Percentiles rank a stretch among this genome's conserved stretches.
These are phyloP conservation scores for Oxyteleia sp. DNA, from an alignment of 2,888 invertebrate genomes.

Conservation along the genomic window DNA sequence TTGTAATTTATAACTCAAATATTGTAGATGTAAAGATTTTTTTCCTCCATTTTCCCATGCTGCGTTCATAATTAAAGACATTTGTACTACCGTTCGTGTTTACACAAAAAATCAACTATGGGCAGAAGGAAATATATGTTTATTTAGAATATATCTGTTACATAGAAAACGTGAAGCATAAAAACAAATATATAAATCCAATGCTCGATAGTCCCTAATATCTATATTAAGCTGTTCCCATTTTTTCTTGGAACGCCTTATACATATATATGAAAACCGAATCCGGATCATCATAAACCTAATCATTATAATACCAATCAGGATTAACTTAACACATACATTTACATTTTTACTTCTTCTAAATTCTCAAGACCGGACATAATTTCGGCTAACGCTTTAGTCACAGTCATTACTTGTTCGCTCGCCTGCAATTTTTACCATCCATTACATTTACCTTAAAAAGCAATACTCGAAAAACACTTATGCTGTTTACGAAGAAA, in stretches of 20 bases:
- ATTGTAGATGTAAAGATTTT: constrained; percentile 16
- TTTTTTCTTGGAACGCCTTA: background rate
- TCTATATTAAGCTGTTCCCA: constrained; percentile 6
- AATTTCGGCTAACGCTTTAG: too few species aligned
- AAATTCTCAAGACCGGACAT: too few species aligned
- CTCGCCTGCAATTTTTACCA: background rate
- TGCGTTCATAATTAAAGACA: constrained; percentile 5
- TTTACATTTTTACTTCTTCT: background rate
- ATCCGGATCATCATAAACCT: background rate
- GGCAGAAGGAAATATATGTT: constrained; percentile 18
- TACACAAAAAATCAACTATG: constrained; percentile 1
- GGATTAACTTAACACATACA: background rate
- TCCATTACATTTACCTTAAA: too few species aligned
- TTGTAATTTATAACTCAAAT: constrained; percentile 39
- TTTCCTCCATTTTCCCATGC: background rate
- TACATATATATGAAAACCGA: background rate
- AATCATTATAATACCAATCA: background rate
- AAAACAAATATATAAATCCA: constrained; percentile 17
- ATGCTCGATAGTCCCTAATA: background rate
- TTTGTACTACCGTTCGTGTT: constrained; percentile 1
- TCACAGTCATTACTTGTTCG: background rate
- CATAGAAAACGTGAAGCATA: background rate
- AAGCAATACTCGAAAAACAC: too few species aligned
- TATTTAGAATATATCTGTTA: constrained; percentile 21
- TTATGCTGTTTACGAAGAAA: constrained; percentile 1